Conservation (phyloP, 2,797 vertebrate genomes). For the Netta rufina region DNA sequence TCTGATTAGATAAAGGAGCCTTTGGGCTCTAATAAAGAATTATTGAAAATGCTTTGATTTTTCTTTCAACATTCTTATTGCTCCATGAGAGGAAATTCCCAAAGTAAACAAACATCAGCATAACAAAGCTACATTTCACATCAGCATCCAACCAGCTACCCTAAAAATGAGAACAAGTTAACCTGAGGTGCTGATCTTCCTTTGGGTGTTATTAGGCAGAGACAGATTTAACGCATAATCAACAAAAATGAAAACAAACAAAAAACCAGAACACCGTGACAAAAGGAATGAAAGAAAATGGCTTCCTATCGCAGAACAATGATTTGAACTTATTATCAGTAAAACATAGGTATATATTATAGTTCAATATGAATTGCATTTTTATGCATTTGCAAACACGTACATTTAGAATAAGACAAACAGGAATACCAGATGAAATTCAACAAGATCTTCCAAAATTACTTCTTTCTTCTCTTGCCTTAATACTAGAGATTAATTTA, state of each 20-base stretch:
- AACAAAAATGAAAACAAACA: no score
- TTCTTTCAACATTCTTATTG: neutral
- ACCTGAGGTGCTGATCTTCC: neutral
- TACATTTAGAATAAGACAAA: neutral
- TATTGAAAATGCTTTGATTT: neutral
- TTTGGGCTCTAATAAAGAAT: neutral
- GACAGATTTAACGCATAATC: neutral
- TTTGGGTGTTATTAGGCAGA: neutral
- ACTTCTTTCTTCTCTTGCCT: neutral
- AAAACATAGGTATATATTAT: neutral
- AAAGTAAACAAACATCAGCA: neutral
- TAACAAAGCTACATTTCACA: neutral
- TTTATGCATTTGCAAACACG: neutral
- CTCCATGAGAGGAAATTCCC: neutral
- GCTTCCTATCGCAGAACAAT: neutral
- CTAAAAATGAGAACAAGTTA: neutral
- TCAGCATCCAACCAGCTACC: neutral
- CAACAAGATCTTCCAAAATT: neutral
- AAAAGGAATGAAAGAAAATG: neutral
- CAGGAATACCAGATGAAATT: neutral
- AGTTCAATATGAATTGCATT: neutral
- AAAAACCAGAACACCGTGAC: neutral
- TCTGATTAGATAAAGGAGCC: no score
- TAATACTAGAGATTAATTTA: neutral
- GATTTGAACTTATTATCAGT: neutral